These are phyloP conservation scores for Rhabditophanes sp. DNA, from an alignment of 2,888 invertebrate genomes.

Conservation along the genomic window DNA sequence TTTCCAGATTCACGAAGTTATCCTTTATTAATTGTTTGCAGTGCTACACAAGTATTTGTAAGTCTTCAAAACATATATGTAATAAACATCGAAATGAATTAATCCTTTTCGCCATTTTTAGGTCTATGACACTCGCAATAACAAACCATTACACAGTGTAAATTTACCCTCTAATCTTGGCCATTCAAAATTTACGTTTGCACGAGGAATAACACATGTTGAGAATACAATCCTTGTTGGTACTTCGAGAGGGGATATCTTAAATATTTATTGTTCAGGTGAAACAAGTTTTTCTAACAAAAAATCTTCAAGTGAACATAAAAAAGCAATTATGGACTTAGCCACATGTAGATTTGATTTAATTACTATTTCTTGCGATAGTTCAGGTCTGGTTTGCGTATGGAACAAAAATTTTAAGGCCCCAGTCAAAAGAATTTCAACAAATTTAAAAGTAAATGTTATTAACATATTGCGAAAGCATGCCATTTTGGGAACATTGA, in stretches of 20 bases:
- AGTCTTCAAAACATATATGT: no score
- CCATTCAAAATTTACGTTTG: constrained; percentile 10
- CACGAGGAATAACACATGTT: constrained; percentile 24
- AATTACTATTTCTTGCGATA: constrained; percentile 28
- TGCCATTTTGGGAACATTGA: constrained; percentile 23
- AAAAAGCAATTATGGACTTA: constrained; percentile 24
- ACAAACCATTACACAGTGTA: no score
- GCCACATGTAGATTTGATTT: constrained; percentile 39
- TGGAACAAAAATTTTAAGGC: constrained; percentile 33
- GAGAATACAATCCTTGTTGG: constrained; percentile 31
- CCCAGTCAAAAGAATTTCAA: constrained; percentile 17
- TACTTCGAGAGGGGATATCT: constrained; percentile 20
- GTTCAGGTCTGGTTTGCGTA: constrained; percentile 23
- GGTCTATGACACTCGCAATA: no score
- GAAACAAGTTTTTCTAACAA: constrained; percentile 13
- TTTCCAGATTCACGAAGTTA: no score
- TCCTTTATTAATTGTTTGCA: no score
- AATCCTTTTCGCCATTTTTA: no score
- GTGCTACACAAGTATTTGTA: no score
- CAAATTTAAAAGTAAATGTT: constrained; percentile 23
- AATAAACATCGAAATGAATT: no score
- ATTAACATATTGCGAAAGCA: constrained; percentile 37
- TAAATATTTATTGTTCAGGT: constrained; percentile 26
- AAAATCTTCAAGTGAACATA: constrained; percentile 1
- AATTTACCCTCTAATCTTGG: no score